Percentiles rank a stretch among this genome's conserved stretches.
Evolutionary conservation across 2,888 invertebrate genomes (phyloP).

Genomic region (Lucinisca nassula): DNA sequence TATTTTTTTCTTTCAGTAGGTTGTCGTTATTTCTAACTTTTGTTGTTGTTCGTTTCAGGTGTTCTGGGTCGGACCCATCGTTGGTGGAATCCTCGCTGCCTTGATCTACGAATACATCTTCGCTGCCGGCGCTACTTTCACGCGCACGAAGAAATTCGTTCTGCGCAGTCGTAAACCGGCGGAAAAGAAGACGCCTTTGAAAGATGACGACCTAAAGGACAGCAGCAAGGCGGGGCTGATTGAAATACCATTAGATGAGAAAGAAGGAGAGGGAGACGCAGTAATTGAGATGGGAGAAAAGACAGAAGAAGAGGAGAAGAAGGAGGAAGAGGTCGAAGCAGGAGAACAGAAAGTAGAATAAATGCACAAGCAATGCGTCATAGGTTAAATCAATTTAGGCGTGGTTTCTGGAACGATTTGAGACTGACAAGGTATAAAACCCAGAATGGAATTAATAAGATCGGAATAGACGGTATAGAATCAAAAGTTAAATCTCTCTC

Average conservation of each 20-base stretch:
- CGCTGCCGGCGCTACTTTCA: slow-evolving; percentile 76
- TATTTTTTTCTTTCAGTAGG: too few relatives aligned
- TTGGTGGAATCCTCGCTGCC: slow-evolving; percentile 77
- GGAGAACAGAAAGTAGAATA: slow-evolving; percentile 50
- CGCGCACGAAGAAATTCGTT: slow-evolving; percentile 74
- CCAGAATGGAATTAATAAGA: too few relatives aligned
- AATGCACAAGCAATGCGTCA: too few relatives aligned
- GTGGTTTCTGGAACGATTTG: too few relatives aligned
- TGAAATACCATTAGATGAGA: slow-evolving; percentile 61
- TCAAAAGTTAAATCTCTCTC: too few relatives aligned
- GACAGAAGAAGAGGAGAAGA: slow-evolving; percentile 62
- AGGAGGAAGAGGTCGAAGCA: slow-evolving; percentile 54
- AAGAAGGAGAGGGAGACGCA: slow-evolving; percentile 69
- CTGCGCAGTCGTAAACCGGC: slow-evolving; percentile 73
- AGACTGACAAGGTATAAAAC: too few relatives aligned
- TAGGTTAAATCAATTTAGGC: too few relatives aligned
- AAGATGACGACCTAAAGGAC: slow-evolving; percentile 66
- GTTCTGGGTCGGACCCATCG: slow-evolving; percentile 81
- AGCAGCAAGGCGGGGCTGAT: slow-evolving; percentile 72
- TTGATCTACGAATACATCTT: slow-evolving; percentile 80
- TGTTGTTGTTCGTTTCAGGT: too few relatives aligned
- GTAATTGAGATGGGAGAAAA: slow-evolving; percentile 73
- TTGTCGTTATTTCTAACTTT: too few relatives aligned
- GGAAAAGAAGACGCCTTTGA: slow-evolving; percentile 49
- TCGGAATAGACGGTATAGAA: too few relatives aligned